Evolutionary conservation across 2,113 vertebrate genomes (phyloP).

Genomic region (Gadus chalcogrammus): DNA sequence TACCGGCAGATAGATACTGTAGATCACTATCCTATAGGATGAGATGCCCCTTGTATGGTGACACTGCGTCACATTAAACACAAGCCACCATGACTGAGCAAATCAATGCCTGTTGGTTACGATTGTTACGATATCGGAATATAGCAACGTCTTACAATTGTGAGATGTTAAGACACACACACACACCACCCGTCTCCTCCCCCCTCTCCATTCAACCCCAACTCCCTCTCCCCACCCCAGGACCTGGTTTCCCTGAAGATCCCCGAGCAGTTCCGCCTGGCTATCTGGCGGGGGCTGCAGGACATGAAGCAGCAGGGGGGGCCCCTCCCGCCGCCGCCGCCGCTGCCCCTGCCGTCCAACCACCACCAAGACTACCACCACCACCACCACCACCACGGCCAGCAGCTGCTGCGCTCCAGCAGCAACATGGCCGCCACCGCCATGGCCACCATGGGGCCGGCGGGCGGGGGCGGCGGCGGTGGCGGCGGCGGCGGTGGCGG

Average conservation of each 20-base stretch:
- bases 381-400: conserved; percentile 24
- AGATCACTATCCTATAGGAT: not conserved
- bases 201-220: not conserved
- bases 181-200: no score
- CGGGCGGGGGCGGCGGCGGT: conserved; percentile 72
- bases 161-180: not conserved
- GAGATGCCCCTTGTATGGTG: no score
- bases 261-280: conserved; percentile 89
- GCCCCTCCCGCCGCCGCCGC: conserved; percentile 44
- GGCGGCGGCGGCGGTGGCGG: conserved; percentile 83
- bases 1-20: conserved; percentile 62
- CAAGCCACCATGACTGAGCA: no score
- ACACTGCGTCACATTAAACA: no score
- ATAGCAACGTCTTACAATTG: no score
- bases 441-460: conserved; percentile 79
- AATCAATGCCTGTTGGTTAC: no score
- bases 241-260: conserved; percentile 94
- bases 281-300: conserved; percentile 95
- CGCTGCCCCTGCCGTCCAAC: conserved; percentile 72
- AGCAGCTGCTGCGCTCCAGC: no score
- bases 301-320: conserved; percentile 92
- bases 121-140: not conserved
- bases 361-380: conserved; percentile 70
- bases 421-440: conserved; percentile 40
- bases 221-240: conserved; percentile 58